Percentiles rank a stretch among this genome's conserved stretches.
Evolutionary conservation across 1,140 invertebrate genomes (phyloP).

Genomic region (Venustaconcha ellipsiformis): DNA sequence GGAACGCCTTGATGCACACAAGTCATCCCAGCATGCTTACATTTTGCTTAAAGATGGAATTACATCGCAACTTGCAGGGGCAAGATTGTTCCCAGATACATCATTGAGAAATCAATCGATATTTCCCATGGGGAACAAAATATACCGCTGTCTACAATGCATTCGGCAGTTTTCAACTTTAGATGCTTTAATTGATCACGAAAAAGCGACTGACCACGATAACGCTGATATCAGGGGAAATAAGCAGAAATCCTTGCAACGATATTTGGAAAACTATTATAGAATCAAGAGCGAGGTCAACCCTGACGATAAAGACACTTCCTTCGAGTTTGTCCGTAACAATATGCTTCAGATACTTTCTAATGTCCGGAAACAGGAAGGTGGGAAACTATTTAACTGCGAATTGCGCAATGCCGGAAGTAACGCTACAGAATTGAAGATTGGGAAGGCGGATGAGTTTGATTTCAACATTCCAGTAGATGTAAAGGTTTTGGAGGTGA

Average conservation of each 20-base stretch:
- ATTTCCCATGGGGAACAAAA: constrained; percentile 3
- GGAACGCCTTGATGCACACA: constrained; percentile 1
- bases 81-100: not conserved
- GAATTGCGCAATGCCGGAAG: constrained; percentile 10
- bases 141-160: not conserved
- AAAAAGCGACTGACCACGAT: not conserved
- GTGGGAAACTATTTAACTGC: not conserved
- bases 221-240: constrained; percentile 9
- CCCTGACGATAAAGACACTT: constrained; percentile 6
- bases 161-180: not conserved
- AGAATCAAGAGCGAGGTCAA: not conserved
- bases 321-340: not conserved
- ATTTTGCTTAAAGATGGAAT: not conserved
- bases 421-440: constrained; percentile 9
- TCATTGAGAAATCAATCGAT: not conserved
- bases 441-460: constrained; percentile 18
- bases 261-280: constrained; percentile 4
- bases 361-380: constrained; percentile 1
- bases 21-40: not conserved
- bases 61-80: not conserved
- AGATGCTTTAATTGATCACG: not conserved
- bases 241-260: not conserved
- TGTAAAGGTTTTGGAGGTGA: not conserved
- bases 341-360: not conserved
- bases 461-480: constrained; percentile 1